A percentile compares a stretch with the other conserved stretches of the same genome.
Conservation (phyloP, 2,797 vertebrate genomes). For the Sternotherus odoratus region DNA sequence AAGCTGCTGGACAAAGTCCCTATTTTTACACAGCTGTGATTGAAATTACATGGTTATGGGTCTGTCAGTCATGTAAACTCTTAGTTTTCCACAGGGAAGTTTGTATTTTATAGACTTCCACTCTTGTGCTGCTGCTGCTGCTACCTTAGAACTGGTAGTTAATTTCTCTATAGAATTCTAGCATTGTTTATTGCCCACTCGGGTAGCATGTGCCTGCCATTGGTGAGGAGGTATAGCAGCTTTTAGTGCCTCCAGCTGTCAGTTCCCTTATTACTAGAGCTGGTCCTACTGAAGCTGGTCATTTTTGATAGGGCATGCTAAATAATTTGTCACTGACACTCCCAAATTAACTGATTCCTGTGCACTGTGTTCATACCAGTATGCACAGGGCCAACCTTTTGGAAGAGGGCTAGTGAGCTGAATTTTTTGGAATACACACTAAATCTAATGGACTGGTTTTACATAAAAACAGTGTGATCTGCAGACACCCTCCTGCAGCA, state of each 20-base stretch:
- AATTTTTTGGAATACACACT: conserved; percentile 8
- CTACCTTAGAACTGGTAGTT: not conserved
- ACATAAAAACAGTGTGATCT: conserved; percentile 41
- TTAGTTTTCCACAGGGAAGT: conserved; percentile 8
- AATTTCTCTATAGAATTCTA: not conserved
- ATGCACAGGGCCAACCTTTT: not conserved
- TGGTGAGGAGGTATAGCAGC: not conserved
- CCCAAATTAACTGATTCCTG: conserved; percentile 10
- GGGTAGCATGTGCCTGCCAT: not conserved
- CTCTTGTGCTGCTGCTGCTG: conserved; percentile 4
- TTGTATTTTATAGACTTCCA: conserved; percentile 34
- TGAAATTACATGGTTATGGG: not conserved
- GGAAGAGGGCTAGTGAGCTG: conserved; percentile 1
- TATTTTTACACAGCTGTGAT: not conserved
- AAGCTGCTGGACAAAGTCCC: not conserved
- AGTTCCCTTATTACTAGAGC: not conserved
- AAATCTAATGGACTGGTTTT: conserved; percentile 36
- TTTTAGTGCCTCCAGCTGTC: conserved; percentile 6
- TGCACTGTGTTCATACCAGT: not conserved
- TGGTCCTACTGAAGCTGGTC: not conserved
- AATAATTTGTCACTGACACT: not conserved
- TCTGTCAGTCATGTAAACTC: not conserved
- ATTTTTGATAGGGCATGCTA: not conserved
- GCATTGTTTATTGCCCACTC: not conserved
- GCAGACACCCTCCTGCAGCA: conserved; percentile 25